Conservation (phyloP, 2,888 invertebrate genomes). For the Phortica magna region DNA sequence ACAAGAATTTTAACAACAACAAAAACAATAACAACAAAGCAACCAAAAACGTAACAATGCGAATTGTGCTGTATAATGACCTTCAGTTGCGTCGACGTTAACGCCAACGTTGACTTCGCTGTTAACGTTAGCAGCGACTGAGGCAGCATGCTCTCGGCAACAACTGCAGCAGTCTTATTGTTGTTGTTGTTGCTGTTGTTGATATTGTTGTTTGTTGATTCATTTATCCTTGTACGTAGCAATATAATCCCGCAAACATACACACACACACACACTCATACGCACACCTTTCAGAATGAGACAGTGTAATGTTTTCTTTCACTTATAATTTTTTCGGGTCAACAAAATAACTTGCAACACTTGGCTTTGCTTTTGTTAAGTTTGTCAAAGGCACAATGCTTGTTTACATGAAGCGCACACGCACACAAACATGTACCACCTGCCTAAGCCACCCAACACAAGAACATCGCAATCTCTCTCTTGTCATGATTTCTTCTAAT, state of each 20-base stretch:
- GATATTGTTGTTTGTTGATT: slow-evolving; percentile 18
- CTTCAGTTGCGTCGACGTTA: slow-evolving; percentile 58
- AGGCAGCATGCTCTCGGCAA: slow-evolving; percentile 23
- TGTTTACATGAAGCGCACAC: background rate
- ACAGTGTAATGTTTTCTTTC: background rate
- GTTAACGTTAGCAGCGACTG: slow-evolving; percentile 43
- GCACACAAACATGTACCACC: background rate
- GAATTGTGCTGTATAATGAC: slow-evolving; percentile 63
- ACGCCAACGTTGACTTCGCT: slow-evolving; percentile 41
- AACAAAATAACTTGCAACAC: slow-evolving; percentile 10
- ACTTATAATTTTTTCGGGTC: slow-evolving; percentile 13
- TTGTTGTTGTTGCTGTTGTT: slow-evolving; percentile 10
- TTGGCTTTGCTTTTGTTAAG: background rate
- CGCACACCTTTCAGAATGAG: background rate
- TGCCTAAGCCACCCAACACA: too few species aligned
- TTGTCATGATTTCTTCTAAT: too few species aligned
- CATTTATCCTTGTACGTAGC: background rate
- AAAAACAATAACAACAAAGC: slow-evolving; percentile 47
- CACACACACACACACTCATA: slow-evolving; percentile 13
- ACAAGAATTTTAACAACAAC: slow-evolving; percentile 36
- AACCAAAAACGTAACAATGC: slow-evolving; percentile 47
- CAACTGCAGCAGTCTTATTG: background rate
- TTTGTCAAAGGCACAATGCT: background rate
- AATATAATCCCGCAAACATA: background rate
- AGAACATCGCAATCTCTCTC: too few species aligned